Percentiles rank a stretch among this genome's conserved stretches.
Evolutionary conservation across 1,140 invertebrate species (phyloP).

Genomic region (Heliothis virescens): DNA sequence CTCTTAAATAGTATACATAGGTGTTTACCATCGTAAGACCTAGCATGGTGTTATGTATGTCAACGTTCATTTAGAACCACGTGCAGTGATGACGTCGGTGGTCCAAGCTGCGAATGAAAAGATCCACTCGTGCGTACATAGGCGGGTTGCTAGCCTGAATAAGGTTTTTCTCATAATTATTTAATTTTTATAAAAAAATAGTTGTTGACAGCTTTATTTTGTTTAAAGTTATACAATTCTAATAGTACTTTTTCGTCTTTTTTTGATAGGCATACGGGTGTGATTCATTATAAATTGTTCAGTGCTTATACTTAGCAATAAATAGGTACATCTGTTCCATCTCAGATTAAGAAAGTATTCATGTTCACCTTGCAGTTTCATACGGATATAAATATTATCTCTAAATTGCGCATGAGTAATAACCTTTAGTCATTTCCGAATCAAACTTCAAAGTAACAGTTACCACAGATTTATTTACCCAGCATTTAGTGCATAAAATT

Average conservation of each 20-base stretch:
- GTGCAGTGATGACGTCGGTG: constrained; percentile 6
- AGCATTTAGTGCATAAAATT: constrained; percentile 17
- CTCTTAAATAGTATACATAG: background rate
- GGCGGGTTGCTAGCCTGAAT: background rate
- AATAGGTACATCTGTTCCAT: background rate
- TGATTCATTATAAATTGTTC: no score
- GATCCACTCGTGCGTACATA: background rate
- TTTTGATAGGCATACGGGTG: no score
- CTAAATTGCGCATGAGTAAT: background rate
- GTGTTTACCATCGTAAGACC: background rate
- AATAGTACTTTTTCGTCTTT: no score
- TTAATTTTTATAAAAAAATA: no score
- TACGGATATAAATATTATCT: background rate
- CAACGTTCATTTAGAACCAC: background rate
- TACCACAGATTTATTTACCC: constrained; percentile 30
- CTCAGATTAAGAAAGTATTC: background rate
- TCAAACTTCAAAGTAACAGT: constrained; percentile 27
- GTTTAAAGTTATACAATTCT: no score
- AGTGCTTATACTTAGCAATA: background rate
- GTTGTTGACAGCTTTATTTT: no score
- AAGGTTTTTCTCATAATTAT: no score
- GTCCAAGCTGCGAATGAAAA: background rate
- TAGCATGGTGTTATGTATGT: background rate
- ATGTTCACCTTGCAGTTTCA: background rate
- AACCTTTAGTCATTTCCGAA: constrained; percentile 14